These are phyloP conservation scores for Lethenteron reissneri DNA, from an alignment of 2,113 vertebrate species.

Conservation along the genomic window DNA sequence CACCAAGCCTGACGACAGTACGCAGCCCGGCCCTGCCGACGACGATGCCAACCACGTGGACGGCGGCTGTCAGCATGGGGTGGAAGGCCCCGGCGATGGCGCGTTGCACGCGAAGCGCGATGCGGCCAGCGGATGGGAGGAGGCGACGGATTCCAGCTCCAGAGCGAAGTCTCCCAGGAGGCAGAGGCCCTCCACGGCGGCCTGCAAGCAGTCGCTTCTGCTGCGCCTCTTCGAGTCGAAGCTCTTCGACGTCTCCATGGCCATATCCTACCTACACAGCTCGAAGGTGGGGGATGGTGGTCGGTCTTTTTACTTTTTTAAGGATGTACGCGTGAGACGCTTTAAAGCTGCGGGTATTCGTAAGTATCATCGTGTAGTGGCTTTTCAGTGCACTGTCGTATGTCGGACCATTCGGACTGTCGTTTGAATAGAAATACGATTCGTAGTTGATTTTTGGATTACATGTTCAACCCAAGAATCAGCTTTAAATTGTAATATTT, in stretches of 20 bases:
- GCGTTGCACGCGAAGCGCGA: constrained; percentile 13
- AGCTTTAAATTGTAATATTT: no score
- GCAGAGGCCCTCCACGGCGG: constrained; percentile 48
- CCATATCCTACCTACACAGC: constrained; percentile 81
- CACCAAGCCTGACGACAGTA: constrained; percentile 15
- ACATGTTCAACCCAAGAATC: no score
- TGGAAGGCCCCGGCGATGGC: no score
- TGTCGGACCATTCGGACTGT: no score
- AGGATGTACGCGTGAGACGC: no score
- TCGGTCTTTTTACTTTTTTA: not conserved
- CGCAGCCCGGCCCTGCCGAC: constrained; percentile 10
- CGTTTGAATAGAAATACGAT: no score
- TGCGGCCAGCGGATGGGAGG: constrained; percentile 27
- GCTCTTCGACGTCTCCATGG: constrained; percentile 90
- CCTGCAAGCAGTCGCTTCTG: constrained; percentile 74
- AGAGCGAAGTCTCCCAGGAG: constrained; percentile 30
- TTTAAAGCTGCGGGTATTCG: no score
- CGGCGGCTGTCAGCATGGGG: no score
- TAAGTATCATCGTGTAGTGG: no score
- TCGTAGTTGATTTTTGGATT: no score
- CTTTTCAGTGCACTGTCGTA: no score
- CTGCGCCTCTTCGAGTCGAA: constrained; percentile 82
- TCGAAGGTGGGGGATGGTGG: constrained; percentile 28
- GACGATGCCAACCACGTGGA: no score
- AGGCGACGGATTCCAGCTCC: constrained; percentile 10